Base-by-base conservation (phyloP, 2,797 vertebrate genomes). In the Chrosomus eos region DNA sequence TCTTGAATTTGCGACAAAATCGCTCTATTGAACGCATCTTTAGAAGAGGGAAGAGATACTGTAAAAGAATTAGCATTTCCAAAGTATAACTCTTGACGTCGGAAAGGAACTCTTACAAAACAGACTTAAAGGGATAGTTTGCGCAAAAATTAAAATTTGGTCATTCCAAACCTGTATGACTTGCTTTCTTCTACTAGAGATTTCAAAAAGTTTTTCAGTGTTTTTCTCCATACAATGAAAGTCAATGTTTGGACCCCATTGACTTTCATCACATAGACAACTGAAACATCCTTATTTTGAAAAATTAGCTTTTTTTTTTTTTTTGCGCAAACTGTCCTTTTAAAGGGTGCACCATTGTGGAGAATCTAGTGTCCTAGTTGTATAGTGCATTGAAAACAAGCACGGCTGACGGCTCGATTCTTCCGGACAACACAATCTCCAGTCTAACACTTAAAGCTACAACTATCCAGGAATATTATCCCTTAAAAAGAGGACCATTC, bases 281-380 rank as follows among this genome's bases (percentile, higher is more conserved):
- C 5, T 36, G 36, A 36, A 36, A 36, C 5, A 36, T 36, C 36
- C 33, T 33, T 33, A 33, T 33, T 33, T 33, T 33, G 33, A 33
- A 33, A 33, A 33, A 33, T 33, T 33, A 33, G 3, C 31, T 33
- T 33, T 33, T 33, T 33, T 33, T 38, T 43, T 3, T 43, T 43
- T 53, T 16, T 26, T 53, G 14, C 1, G 7, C 23, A 45, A 68
- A 80, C 26, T n/a, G 3, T 70, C 66, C 16, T 23, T 53, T 62
- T 51, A 28, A 73, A 80, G 14, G 11, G n/a, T 91, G 94, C 93
- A 94, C 92, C 92, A 90, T 90, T 90, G 90, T 88, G 89, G 91
- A 94, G 90, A 92, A 87, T 89, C 87, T 92, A 94, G 92, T 95
- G 87, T 90, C 85, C 85, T 86, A 62, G 80, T 60, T 38, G 53